Percentiles rank a stretch among this genome's conserved stretches.
Evolutionary conservation across 2,797 vertebrate species (phyloP).

Genomic region (Glossophaga mutica): DNA sequence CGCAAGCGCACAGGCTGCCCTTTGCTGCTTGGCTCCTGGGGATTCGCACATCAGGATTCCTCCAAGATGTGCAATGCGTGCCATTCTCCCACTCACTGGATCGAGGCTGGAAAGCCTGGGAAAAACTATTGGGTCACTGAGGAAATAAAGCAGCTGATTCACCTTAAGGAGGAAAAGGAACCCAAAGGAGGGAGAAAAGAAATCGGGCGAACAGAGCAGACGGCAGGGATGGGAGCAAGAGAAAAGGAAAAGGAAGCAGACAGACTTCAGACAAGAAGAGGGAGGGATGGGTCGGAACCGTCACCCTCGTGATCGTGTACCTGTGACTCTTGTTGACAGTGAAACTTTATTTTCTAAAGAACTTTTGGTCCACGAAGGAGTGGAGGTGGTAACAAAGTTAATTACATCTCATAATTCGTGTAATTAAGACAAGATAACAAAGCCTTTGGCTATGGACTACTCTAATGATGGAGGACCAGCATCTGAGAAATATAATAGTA

Average conservation of each 20-base stretch:
- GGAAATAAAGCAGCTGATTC: background rate
- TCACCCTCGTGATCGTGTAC: background rate
- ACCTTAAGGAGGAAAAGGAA: background rate
- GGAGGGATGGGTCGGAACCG: background rate
- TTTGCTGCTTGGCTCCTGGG: background rate
- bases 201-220: background rate
- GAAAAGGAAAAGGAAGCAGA: background rate
- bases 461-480: constrained; percentile 90
- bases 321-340: background rate
- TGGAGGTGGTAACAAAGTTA: constrained; percentile 86
- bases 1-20: background rate
- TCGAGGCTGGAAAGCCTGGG: background rate
- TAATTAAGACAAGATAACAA: constrained; percentile 94
- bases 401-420: constrained; percentile 95
- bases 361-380: constrained; percentile 75
- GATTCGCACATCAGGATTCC: background rate
- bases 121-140: background rate
- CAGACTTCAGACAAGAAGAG: background rate
- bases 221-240: background rate
- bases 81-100: background rate
- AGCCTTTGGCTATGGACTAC: constrained; percentile 90
- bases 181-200: background rate
- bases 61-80: background rate
- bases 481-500: constrained; percentile 87
- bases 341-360: constrained; percentile 39